Evolutionary conservation across 2,113 vertebrate genomes (phyloP), one percentile per base, ranked within the genome.

Genomic region (Melanerpes formicivorus): DNA sequence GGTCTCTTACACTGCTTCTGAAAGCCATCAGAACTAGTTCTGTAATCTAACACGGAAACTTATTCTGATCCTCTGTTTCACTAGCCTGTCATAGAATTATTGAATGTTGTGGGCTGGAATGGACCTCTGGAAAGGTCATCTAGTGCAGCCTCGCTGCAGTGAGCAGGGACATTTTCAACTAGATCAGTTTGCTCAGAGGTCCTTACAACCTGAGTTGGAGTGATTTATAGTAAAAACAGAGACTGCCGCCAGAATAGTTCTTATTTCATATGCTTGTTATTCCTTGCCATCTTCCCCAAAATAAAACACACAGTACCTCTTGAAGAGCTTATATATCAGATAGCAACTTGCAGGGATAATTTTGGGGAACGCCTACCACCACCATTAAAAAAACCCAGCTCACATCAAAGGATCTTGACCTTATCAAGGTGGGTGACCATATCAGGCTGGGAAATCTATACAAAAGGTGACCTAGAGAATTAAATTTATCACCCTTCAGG

Each of bases 361-460:
- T 82, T 18, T 46, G 59, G 18, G 30, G 11, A 70, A 48, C 17
- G 44, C 3, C 50, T 42, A 73, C 8, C 15, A 73, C 12, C 21
- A 59, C 26, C 58, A 79, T 5, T 9, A 60, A 18, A 74, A 84
- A 15, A 18, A 25, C 8, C 14, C 5, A 63, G 27, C 18, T 64
- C 9, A 29, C 14, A 54, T 4, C 34, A 42, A 80, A 80, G 34
- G 17, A 60, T 32, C 52, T 60, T 1, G 0, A 50, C 29, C n/a
- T 29, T 6, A 82, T 17, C 14, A 60, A 40, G 18, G 22, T 66
- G 2, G 7, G 19, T 25, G 14, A 62, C 27, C 21, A 16, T 11
- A 76, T 1, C 2, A 34, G 16, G 12, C 46, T 62, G 22, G 4
- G 23, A 2, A 59, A 80, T 6, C 0, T 0, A 34, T 21, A 62